Percentiles rank a stretch among this genome's conserved stretches.
Evolutionary conservation across 2,888 invertebrate species (phyloP).

Genomic region (Watsonalla cultraria): DNA sequence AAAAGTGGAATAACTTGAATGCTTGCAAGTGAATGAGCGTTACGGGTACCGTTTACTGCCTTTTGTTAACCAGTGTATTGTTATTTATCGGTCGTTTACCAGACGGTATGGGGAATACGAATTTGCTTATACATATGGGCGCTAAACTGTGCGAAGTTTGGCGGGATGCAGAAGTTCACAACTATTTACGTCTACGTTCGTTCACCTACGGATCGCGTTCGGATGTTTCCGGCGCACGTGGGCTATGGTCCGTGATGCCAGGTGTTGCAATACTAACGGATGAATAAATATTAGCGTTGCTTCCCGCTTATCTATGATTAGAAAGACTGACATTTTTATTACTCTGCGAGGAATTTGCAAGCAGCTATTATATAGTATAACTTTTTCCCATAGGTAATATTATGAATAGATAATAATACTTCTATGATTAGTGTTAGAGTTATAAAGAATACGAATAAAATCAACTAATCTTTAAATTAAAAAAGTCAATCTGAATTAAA

Average conservation of each 20-base stretch:
- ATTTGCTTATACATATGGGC: slow-evolving; percentile 13
- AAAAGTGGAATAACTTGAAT: slow-evolving; percentile 1
- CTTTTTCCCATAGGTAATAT: too few species aligned
- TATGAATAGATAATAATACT: too few species aligned
- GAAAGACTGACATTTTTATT: too few species aligned
- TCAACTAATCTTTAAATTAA: too few species aligned
- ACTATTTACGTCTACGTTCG: slow-evolving; percentile 67
- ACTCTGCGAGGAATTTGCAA: too few species aligned
- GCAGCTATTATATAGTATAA: too few species aligned
- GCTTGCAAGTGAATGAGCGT: not conserved
- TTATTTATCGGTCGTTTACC: too few species aligned
- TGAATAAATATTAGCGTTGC: not conserved
- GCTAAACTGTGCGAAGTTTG: slow-evolving; percentile 39
- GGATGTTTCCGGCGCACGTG: slow-evolving; percentile 63
- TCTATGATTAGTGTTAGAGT: too few species aligned
- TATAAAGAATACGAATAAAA: too few species aligned
- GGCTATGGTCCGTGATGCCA: slow-evolving; percentile 40
- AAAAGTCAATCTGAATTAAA: too few species aligned
- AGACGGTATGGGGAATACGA: not conserved
- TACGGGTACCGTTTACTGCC: not conserved
- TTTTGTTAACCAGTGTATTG: not conserved
- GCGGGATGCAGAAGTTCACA: slow-evolving; percentile 43
- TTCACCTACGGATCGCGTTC: slow-evolving; percentile 41
- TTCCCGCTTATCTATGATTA: too few species aligned
- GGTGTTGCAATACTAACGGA: slow-evolving; percentile 35